Evolutionary conservation across 2,888 invertebrate genomes (phyloP), one percentile per base, ranked within the genome.

Genomic region (Clusia tigrina): DNA sequence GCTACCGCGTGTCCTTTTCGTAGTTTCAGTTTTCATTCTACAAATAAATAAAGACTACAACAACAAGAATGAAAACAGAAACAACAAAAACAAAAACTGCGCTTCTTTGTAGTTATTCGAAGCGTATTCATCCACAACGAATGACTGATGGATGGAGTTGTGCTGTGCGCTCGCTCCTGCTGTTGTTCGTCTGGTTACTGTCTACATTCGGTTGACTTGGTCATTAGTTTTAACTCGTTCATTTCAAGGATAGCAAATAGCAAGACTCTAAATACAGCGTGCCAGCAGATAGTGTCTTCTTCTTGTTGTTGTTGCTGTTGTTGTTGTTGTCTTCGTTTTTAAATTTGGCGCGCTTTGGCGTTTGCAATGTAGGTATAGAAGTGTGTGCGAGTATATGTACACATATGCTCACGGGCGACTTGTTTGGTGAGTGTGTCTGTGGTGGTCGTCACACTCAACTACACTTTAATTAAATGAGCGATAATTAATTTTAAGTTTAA

Each of bases 401-500:
- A 22, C n/a, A n/a, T n/a, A n/a, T n/a, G n/a, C n/a, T n/a, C n/a
- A n/a, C n/a, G n/a, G n/a, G n/a, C n/a, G n/a, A n/a, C n/a, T 42
- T n/a, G 42, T 5, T 22, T 38, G 59, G 58, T 48, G 54, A 62
- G 62, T 63, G 58, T 60, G 64, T n/a, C n/a, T n/a, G n/a, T n/a
- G n/a, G n/a, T 58, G 70, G 70, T 72, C 72, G 69, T 69, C 72
- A 76, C 76, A 76, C 74, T 78, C 74, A 77, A 80, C 74, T 78
- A 76, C 75, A 78, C 77, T 78, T 81, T 81, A 81, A 81, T 81
- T 81, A 82, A 81, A 82, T 78, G 81, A 78, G 78, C 65, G 73
- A 74, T 77, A 81, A 81, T 81, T 81, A 82, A 81, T 81, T 81
- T 81, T 72, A 78, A 81, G 73, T 81, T 81, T 81, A 82, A 80